phyloP scores from a whole-genome alignment of 2,113 vertebrate species.

The Tinamus guttatus region DNA sequence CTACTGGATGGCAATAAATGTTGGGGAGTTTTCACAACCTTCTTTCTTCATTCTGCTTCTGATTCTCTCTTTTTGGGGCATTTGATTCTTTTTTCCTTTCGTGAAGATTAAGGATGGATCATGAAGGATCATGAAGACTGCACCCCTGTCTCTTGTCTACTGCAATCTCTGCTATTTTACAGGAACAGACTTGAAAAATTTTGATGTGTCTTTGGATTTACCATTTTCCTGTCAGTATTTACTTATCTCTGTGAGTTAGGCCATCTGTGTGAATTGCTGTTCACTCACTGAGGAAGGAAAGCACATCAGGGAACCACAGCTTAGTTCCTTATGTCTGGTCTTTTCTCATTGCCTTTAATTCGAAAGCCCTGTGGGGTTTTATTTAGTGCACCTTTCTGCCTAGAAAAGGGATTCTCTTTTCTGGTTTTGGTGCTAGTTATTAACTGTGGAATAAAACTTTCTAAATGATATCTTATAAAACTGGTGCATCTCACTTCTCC shows the following conservation, averaged over 20 bases:
- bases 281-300: not conserved
- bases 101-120: not conserved
- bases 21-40: not conserved
- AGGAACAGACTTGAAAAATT: not conserved
- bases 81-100: not conserved
- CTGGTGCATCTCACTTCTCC: not conserved
- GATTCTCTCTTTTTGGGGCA: not conserved
- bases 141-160: not conserved
- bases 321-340: not conserved
- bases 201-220: not conserved
- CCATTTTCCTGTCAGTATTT: not conserved
- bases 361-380: not conserved
- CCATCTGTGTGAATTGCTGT: not conserved
- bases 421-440: not conserved
- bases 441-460: not conserved
- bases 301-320: not conserved
- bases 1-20: not conserved
- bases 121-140: not conserved
- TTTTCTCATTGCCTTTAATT: slow-evolving; percentile 4
- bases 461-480: not conserved
- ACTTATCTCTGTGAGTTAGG: not conserved
- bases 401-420: not conserved
- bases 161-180: not conserved
- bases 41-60: not conserved
- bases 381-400: not conserved